phyloP scores from a whole-genome alignment of 2,797 vertebrate genomes.

The Anas flavirostris region DNA sequence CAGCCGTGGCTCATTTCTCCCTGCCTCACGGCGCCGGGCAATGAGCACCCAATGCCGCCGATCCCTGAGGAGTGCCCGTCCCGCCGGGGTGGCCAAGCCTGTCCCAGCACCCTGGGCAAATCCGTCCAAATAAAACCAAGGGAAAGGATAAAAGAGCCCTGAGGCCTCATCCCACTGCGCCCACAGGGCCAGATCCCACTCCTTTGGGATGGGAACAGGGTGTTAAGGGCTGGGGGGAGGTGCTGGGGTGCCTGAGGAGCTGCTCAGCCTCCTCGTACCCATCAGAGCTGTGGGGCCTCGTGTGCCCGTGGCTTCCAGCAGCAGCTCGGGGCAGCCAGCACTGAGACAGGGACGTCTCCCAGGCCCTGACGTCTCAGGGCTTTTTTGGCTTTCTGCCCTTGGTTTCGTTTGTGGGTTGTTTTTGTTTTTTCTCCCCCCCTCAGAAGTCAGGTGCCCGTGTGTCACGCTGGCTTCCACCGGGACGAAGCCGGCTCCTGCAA shows the following conservation, averaged over 20 bases:
- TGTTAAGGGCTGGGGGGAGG: neutral
- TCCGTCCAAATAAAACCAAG: too few species aligned
- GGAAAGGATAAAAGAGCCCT: too few species aligned
- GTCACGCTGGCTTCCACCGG: neutral
- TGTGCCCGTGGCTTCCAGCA: accelerated
- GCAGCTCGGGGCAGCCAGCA: accelerated
- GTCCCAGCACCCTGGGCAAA: neutral
- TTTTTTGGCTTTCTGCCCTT: neutral
- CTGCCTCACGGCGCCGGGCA: neutral
- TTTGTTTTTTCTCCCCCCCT: neutral
- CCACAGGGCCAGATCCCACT: neutral
- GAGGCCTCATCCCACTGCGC: neutral
- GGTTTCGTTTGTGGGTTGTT: neutral
- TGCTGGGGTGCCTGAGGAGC: neutral
- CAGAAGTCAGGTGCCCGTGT: neutral
- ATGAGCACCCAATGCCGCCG: neutral
- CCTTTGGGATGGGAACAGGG: neutral
- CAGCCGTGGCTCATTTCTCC: neutral
- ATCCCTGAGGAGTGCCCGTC: neutral
- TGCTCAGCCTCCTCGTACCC: neutral
- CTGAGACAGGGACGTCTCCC: neutral
- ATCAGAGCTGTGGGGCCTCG: neutral
- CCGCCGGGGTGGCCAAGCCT: neutral
- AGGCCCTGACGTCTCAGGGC: neutral
- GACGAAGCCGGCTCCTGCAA: neutral